phyloP scores from a whole-genome alignment of 2,797 vertebrate genomes.

The Macrochelys suwanniensis region DNA sequence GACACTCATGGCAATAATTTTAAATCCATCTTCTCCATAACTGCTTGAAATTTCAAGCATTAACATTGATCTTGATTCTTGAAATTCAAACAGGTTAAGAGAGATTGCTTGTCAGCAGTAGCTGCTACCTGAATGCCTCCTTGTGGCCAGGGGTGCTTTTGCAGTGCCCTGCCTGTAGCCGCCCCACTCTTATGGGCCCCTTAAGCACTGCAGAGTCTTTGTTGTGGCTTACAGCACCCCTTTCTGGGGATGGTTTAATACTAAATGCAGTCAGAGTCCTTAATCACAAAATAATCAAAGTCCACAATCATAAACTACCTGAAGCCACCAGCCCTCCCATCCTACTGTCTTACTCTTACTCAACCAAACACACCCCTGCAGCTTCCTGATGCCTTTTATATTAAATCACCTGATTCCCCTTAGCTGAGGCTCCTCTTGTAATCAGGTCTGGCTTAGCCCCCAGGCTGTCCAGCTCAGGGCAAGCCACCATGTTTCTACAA shows the following conservation, averaged over 20 bases:
- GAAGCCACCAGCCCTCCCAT: not conserved
- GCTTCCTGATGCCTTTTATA: not conserved
- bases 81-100: not conserved
- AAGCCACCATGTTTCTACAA: not conserved
- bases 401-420: not conserved
- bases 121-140: not conserved
- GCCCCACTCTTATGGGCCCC: not conserved
- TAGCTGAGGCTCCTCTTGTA: not conserved
- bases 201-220: not conserved
- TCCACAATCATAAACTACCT: not conserved
- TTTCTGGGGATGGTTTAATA: not conserved
- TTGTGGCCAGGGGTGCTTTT: not conserved
- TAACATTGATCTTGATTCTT: not conserved
- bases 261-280: not conserved
- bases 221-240: not conserved
- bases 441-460: not conserved
- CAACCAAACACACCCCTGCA: not conserved
- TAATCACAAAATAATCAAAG: not conserved
- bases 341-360: not conserved
- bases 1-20: not conserved
- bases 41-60: not conserved
- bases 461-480: not conserved
- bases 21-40: slow-evolving; percentile 1
- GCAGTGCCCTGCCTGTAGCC: not conserved
- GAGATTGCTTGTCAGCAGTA: not conserved